Percentiles rank a stretch among this genome's conserved stretches.
Evolutionary conservation across 2,888 invertebrate species (phyloP).

Genomic region (Endotricha flammealis): DNA sequence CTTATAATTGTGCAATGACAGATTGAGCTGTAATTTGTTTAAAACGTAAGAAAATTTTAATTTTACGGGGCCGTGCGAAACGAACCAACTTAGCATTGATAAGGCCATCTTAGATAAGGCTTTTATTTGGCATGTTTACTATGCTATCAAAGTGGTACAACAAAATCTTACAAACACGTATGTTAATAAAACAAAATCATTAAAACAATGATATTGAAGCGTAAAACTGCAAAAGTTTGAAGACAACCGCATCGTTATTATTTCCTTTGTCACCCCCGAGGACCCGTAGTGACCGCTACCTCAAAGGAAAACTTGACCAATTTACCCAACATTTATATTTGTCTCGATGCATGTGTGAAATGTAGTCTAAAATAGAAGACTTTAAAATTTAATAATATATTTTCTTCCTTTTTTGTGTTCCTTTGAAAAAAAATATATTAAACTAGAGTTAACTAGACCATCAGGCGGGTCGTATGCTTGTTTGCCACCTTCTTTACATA

Average conservation of each 20-base stretch:
- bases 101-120: too few species aligned
- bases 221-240: slow-evolving; percentile 38
- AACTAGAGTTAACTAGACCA: too few species aligned
- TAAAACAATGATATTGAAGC: slow-evolving; percentile 59
- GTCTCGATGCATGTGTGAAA: slow-evolving; percentile 5
- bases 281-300: slow-evolving; percentile 1
- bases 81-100: too few species aligned
- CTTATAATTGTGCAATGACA: too few species aligned
- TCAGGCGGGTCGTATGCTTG: neutral
- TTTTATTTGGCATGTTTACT: too few species aligned
- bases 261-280: slow-evolving; percentile 9
- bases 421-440: neutral
- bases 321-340: slow-evolving; percentile 11
- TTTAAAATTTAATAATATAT: too few species aligned
- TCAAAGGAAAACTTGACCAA: slow-evolving; percentile 31
- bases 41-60: neutral
- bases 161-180: too few species aligned
- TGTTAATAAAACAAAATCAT: slow-evolving; percentile 43
- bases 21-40: too few species aligned
- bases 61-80: too few species aligned
- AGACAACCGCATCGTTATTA: slow-evolving; percentile 47
- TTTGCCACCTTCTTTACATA: neutral
- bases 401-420: neutral
- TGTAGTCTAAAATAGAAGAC: neutral
- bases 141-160: too few species aligned